Evolutionary conservation across 2,888 invertebrate genomes (phyloP).

Genomic region (Timandra comae): DNA sequence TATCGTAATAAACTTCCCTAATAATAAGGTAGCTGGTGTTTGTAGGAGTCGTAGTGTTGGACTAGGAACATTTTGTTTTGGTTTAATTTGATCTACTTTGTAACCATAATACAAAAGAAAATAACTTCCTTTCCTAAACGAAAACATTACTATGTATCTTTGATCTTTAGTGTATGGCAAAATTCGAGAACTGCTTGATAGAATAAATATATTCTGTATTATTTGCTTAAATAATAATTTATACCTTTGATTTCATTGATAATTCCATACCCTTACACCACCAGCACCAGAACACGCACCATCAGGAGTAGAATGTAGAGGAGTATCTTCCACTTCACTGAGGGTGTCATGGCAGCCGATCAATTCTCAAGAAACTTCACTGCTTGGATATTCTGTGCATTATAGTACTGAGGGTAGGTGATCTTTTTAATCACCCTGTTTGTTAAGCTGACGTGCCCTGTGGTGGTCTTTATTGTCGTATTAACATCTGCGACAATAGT

Average conservation of each 20-base stretch:
- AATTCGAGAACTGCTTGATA: too few relatives aligned
- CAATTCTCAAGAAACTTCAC: slow-evolving; percentile 80
- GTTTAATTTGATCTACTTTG: too few relatives aligned
- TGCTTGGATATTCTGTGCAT: slow-evolving; percentile 88
- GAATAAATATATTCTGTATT: too few relatives aligned
- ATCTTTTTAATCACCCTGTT: neutral
- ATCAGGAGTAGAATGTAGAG: slow-evolving; percentile 82
- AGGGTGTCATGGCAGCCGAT: slow-evolving; percentile 86
- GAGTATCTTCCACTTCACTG: slow-evolving; percentile 85
- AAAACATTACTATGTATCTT: too few relatives aligned
- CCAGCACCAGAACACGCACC: slow-evolving; percentile 87
- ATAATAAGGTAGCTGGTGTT: slow-evolving; percentile 6
- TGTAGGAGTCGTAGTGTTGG: too few relatives aligned
- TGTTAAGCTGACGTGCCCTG: neutral
- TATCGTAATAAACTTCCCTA: neutral
- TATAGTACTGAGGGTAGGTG: slow-evolving; percentile 78
- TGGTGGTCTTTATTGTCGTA: neutral
- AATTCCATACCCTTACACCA: too few relatives aligned
- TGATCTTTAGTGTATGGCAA: too few relatives aligned
- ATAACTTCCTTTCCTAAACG: too few relatives aligned
- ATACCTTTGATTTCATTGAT: too few relatives aligned
- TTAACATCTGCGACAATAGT: neutral
- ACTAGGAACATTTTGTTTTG: too few relatives aligned
- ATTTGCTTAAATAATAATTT: too few relatives aligned
- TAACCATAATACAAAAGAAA: too few relatives aligned